phyloP scores from a whole-genome alignment of 2,797 vertebrate species.

The Sphenodon punctatus region DNA sequence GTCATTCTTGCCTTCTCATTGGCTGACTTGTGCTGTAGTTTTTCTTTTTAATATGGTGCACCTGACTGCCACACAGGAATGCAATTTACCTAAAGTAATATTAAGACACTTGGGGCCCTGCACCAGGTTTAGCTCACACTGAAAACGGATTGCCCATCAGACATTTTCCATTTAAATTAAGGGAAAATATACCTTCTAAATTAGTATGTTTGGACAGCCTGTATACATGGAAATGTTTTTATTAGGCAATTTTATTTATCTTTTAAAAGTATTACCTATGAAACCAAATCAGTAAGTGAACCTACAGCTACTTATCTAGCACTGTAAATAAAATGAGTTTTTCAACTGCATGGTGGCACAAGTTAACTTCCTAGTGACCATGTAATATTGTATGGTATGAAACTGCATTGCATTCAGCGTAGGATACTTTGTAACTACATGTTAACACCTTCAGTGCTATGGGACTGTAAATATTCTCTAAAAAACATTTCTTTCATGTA shows the following conservation, averaged over 20 bases:
- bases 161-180: slow-evolving; percentile 28
- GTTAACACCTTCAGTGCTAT: background rate
- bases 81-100: background rate
- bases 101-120: background rate
- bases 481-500: background rate
- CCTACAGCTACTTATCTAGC: background rate
- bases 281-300: background rate
- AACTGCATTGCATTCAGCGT: accelerated
- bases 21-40: background rate
- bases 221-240: background rate
- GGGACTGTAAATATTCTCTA: background rate
- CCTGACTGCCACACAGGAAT: background rate
- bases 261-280: background rate
- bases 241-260: background rate
- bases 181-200: background rate
- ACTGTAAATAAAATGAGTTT: background rate
- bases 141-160: slow-evolving; percentile 6
- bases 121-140: background rate
- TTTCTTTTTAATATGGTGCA: background rate
- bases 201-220: background rate
- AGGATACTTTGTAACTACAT: background rate
- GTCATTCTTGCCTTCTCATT: background rate
- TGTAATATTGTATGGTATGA: background rate
- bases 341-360: background rate
- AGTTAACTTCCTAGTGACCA: background rate